Conservation (phyloP, 2,888 invertebrate species). For the Steinernema scapterisci region DNA sequence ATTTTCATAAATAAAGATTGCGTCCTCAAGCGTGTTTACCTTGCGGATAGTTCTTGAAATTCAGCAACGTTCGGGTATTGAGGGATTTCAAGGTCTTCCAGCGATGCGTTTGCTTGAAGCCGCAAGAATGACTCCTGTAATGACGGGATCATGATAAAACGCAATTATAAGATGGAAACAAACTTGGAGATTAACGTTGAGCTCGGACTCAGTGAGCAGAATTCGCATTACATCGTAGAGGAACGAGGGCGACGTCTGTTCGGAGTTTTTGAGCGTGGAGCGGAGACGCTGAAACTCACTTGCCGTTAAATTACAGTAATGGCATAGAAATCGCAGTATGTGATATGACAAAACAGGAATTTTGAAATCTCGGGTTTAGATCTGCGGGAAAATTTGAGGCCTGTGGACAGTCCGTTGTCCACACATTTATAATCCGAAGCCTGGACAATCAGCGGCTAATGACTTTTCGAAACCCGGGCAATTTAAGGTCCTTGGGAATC, state of each 20-base stretch:
- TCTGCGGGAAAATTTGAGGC: too few relatives aligned
- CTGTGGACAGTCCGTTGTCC: too few relatives aligned
- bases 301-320: too few relatives aligned
- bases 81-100: conserved; percentile 58
- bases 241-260: conserved; percentile 46
- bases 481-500: too few relatives aligned
- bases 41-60: conserved; percentile 57
- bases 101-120: conserved; percentile 62
- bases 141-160: neutral
- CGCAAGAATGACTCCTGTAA: conserved; percentile 63
- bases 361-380: too few relatives aligned
- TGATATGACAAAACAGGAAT: too few relatives aligned
- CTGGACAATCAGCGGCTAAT: too few relatives aligned
- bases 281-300: conserved; percentile 44
- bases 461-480: too few relatives aligned
- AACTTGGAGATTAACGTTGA: conserved; percentile 64
- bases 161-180: neutral
- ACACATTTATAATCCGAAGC: too few relatives aligned
- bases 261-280: conserved; percentile 43
- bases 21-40: conserved; percentile 40
- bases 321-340: too few relatives aligned
- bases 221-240: conserved; percentile 64
- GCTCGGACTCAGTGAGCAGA: conserved; percentile 57
- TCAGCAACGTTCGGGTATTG: conserved; percentile 55
- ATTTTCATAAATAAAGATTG: too few relatives aligned